Percentiles rank a stretch among this genome's conserved stretches.
Conservation (phyloP, 2,797 vertebrate genomes). For the Bradypodion pumilum region DNA sequence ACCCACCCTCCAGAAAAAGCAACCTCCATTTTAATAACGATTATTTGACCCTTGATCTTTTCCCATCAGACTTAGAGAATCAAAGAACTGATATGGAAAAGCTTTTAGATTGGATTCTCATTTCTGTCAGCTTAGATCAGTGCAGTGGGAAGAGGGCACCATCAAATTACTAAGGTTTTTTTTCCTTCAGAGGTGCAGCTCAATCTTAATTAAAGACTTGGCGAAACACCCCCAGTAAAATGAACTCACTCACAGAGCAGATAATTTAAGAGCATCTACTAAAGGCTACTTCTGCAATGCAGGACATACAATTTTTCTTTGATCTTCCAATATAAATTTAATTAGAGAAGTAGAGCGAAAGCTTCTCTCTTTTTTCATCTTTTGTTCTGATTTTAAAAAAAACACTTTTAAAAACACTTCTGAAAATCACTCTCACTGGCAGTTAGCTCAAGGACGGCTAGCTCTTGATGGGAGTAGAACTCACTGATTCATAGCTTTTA, state of each 20-base stretch:
- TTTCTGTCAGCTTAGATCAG: conserved; percentile 64
- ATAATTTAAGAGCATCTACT: conserved; percentile 74
- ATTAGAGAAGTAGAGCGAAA: conserved; percentile 65
- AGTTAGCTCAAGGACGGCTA: too few species aligned
- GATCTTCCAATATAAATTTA: conserved; percentile 72
- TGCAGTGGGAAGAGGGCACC: conserved; percentile 68
- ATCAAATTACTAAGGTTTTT: conserved; percentile 70
- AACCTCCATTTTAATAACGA: conserved; percentile 34
- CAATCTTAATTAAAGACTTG: conserved; percentile 77
- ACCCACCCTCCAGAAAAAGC: conserved; percentile 36
- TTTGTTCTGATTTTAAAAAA: too few species aligned
- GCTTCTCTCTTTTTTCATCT: not conserved
- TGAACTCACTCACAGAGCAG: conserved; percentile 72
- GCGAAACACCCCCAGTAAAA: conserved; percentile 74
- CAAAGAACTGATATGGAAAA: conserved; percentile 45
- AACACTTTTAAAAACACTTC: too few species aligned
- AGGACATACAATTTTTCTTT: conserved; percentile 74
- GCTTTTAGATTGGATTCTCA: conserved; percentile 66
- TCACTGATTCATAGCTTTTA: too few species aligned
- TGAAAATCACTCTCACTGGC: too few species aligned
- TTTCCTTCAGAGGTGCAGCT: conserved; percentile 71
- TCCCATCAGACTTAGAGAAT: conserved; percentile 46
- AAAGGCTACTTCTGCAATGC: conserved; percentile 65
- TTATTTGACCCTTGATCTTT: conserved; percentile 40
- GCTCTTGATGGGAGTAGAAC: too few species aligned